These are phyloP conservation scores for Harmothoe impar DNA, from an alignment of 2,888 invertebrate species.

Conservation along the genomic window DNA sequence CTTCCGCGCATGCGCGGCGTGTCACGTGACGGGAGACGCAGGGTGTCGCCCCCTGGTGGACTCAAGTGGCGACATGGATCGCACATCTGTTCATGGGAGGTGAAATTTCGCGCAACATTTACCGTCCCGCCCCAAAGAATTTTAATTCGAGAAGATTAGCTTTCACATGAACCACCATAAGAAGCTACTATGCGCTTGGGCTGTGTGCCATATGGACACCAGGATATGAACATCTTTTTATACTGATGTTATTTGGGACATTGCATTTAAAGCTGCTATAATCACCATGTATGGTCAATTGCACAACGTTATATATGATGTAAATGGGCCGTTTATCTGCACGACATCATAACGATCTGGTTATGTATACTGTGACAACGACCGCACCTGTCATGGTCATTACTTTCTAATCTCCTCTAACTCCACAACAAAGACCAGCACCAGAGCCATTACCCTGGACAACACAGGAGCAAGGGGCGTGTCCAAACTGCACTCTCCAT, in stretches of 20 bases:
- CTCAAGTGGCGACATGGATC: slow-evolving; percentile 12
- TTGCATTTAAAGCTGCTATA: too few relatives aligned
- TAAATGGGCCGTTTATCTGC: neutral
- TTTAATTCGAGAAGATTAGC: neutral
- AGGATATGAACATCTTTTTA: too few relatives aligned
- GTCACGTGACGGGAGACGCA: slow-evolving; percentile 38
- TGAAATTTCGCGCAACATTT: slow-evolving; percentile 42
- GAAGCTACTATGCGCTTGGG: too few relatives aligned
- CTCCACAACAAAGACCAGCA: neutral
- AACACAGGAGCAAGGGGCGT: neutral
- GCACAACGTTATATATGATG: neutral
- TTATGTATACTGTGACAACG: neutral
- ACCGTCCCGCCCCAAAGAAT: neutral
- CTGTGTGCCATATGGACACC: too few relatives aligned
- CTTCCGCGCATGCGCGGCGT: slow-evolving; percentile 34
- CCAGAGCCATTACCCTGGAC: neutral
- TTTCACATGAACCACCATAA: neutral
- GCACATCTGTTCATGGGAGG: slow-evolving; percentile 32
- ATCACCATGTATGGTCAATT: too few relatives aligned
- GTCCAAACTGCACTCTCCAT: neutral
- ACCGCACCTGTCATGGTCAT: neutral
- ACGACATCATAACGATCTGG: neutral
- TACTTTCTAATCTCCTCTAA: slow-evolving; percentile 22
- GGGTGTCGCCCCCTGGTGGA: neutral
- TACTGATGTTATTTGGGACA: too few relatives aligned